Evolutionary conservation across 2,888 invertebrate genomes (phyloP), one percentile per base, ranked within the genome.

Genomic region (Neoscelio sp.): DNA sequence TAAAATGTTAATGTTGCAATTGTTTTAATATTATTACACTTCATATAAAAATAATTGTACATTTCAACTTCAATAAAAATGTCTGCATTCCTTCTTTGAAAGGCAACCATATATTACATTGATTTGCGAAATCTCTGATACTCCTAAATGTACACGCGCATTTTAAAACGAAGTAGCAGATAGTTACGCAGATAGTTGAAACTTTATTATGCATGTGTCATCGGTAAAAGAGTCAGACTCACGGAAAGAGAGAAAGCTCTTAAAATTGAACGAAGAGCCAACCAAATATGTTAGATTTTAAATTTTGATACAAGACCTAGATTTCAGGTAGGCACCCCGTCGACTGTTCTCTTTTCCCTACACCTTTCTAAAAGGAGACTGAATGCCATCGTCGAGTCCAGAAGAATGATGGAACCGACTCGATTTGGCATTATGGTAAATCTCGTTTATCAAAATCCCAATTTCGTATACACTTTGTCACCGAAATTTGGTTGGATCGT

Each of bases 161-260:
- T 28, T n/a, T 35, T 35, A 35, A n/a, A 6, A 28, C 7, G n/a
- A 60, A 44, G 30, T 44, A 30, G 42, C 58, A 18, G 44, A 60
- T 60, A 30, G 44, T 42, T 44, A 28, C 15, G 42, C 17, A n/a
- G 58, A 54, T 54, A 54, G 8, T 15, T 7, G 30, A 26, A 44
- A 35, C 33, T 60, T 60, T 68, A 35, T 67, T 40, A 48, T 48
- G 15, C 58, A n/a, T n/a, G 28, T 28, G 28, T 28, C 56, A 26
- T 54, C 18, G 12, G 23, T 23, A 38, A 56, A 56, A 20, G 28
- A 17, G 23, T 8, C 26, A 26, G 17, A 23, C 3, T 12, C 13
- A 10, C 10, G 26, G 28, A 23, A 18, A 8, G 30, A 26, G 30
- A 58, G 54, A 71, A 62, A 60, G 60, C 18, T 42, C 17, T 62